phyloP scores from a whole-genome alignment of 2,113 vertebrate genomes.

The Sorex araneus region DNA sequence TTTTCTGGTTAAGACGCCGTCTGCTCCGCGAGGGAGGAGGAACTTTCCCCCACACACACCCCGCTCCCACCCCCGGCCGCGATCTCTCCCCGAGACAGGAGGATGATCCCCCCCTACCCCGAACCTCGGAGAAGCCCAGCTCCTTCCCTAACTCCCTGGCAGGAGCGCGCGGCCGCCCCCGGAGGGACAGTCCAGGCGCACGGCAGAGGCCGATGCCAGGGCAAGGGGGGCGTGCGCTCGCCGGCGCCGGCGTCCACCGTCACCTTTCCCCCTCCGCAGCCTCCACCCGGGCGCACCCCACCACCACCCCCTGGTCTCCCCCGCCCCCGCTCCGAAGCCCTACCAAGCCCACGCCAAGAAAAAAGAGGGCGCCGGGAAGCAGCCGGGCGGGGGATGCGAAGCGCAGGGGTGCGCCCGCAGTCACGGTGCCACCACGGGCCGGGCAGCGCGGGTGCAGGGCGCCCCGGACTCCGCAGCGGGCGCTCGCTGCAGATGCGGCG shows the following conservation, averaged over 20 bases:
- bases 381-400: constrained; percentile 30
- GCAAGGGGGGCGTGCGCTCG: constrained; percentile 78
- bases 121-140: constrained; percentile 9
- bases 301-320: neutral
- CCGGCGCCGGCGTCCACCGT: constrained; percentile 47
- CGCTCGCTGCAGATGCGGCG: constrained; percentile 66
- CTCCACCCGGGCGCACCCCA: neutral
- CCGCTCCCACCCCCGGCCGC: neutral
- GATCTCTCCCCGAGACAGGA: neutral
- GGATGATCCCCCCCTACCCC: neutral
- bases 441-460: constrained; percentile 38
- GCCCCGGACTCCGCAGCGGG: constrained; percentile 66
- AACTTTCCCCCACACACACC: constrained; percentile 70
- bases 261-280: constrained; percentile 63
- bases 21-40: neutral
- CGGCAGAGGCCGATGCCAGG: constrained; percentile 68
- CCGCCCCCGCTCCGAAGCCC: constrained; percentile 37
- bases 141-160: constrained; percentile 44
- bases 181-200: constrained; percentile 22
- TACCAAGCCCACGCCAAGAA: constrained; percentile 19
- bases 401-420: constrained; percentile 65
- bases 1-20: constrained; percentile 76
- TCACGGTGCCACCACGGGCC: constrained; percentile 34
- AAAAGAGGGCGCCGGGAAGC: constrained; percentile 22
- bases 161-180: constrained; percentile 56